These are phyloP conservation scores for Nemotelus nigrinus DNA, from an alignment of 2,888 invertebrate genomes.

Conservation along the genomic window DNA sequence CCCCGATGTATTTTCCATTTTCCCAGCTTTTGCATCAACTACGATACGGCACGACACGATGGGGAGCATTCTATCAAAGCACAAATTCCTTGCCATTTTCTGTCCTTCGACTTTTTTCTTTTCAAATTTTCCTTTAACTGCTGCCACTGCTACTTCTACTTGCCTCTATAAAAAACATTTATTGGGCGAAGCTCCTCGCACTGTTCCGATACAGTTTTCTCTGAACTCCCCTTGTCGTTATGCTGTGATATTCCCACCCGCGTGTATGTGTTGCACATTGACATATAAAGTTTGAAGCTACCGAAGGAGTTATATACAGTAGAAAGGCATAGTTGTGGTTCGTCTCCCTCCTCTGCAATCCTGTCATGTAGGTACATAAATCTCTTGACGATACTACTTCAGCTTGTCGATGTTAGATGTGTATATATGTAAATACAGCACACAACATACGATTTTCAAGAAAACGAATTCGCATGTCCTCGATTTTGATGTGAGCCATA, in stretches of 20 bases:
- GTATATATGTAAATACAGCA: background rate
- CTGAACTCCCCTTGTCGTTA: slow-evolving; percentile 21
- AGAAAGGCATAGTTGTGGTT: slow-evolving; percentile 46
- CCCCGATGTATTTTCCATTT: slow-evolving; percentile 48
- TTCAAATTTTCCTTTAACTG: slow-evolving; percentile 43
- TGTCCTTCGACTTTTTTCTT: slow-evolving; percentile 49
- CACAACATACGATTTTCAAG: background rate
- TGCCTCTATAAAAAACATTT: slow-evolving; percentile 36
- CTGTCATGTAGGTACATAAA: slow-evolving; percentile 21
- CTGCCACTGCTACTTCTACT: slow-evolving; percentile 28
- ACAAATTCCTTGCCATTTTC: slow-evolving; percentile 49
- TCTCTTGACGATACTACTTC: slow-evolving; percentile 6
- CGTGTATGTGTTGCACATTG: slow-evolving; percentile 48
- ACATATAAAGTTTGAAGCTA: slow-evolving; percentile 49
- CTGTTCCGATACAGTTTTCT: slow-evolving; percentile 40
- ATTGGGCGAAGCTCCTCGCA: slow-evolving; percentile 45
- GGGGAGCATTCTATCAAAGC: slow-evolving; percentile 49
- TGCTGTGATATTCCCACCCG: background rate
- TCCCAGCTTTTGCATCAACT: background rate
- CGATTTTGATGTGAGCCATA: too few relatives aligned
- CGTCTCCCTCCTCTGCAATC: slow-evolving; percentile 38
- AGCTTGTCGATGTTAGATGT: slow-evolving; percentile 15
- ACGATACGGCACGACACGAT: slow-evolving; percentile 43
- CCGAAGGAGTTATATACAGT: slow-evolving; percentile 47
- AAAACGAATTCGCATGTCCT: background rate